Evolutionary conservation across 2,888 invertebrate species (phyloP), one percentile per base, ranked within the genome.

Genomic region (Tenthredo amoena): DNA sequence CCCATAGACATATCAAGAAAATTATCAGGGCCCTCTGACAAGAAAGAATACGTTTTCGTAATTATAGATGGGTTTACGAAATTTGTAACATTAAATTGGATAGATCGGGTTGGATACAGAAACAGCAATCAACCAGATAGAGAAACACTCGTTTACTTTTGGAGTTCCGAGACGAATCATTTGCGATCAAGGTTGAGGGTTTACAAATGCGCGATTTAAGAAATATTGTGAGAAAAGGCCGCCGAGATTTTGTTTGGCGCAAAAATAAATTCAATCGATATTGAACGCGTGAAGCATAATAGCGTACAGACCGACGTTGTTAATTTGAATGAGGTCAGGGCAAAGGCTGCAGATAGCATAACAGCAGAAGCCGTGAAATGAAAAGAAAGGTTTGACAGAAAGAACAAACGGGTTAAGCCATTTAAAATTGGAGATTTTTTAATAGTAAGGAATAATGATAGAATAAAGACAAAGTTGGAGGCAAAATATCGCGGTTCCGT

Each of bases 201-300:
- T 26, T 26, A 26, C 26, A 26, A 26, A 26, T 26, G 26, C 26
- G 26, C 26, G 26, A 26, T 26, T 26, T 26, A 26, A 26, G 26
- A 26, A 26, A 26, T 26, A 0, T 26, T 26, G 26, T 26, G 26
- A 26, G 26, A 1, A 26, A 26, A 26, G 26, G 26, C 89, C 0
- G 77, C 91, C 0, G 91, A 92, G 26, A 43, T 89, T 0, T n/a
- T 91, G 2, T 88, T 91, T 0, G 90, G 89, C 0, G 86, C 34
- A 15, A 68, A 68, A 68, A 68, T 68, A 37, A 68, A 68, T 68
- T 5, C 58, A 4, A 21, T 31, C 31, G 68, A 68, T 12, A 68
- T 68, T 68, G 68, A 68, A 26, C 68, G 31, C 9, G 68, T 68
- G 15, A 68, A 68, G 34, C 68, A 68, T 68, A 34, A 31, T 68